Conservation (phyloP, 1,140 invertebrate species). For the Dinoponera quadriceps region DNA sequence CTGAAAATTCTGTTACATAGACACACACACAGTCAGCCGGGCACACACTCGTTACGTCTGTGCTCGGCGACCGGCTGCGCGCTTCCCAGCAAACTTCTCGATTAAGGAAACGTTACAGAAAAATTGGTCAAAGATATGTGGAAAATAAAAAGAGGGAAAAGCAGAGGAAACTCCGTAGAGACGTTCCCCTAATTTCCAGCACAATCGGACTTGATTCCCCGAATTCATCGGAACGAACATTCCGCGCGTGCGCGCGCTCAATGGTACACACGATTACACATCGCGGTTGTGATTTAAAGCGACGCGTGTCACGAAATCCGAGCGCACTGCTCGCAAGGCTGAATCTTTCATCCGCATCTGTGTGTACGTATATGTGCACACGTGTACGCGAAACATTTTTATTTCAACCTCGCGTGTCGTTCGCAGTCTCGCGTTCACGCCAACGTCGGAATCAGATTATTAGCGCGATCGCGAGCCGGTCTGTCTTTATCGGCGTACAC, state of each 20-base stretch:
- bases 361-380: background rate
- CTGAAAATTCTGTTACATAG: slow-evolving; percentile 70
- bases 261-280: slow-evolving; percentile 11
- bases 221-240: background rate
- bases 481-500: background rate
- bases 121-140: background rate
- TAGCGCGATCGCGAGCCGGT: slow-evolving; percentile 24
- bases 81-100: slow-evolving; percentile 17
- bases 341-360: slow-evolving; percentile 44
- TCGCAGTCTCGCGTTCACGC: slow-evolving; percentile 7
- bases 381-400: slow-evolving; percentile 37
- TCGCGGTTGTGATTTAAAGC: slow-evolving; percentile 8
- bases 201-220: background rate
- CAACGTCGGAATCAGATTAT: slow-evolving; percentile 40
- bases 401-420: slow-evolving; percentile 53
- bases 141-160: background rate
- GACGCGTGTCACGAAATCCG: slow-evolving; percentile 10
- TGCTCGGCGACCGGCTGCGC: background rate
- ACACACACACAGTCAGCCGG: background rate
- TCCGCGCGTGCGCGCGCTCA: background rate
- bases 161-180: background rate
- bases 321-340: background rate
- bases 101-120: slow-evolving; percentile 13
- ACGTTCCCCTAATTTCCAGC: background rate
- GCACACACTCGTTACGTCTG: slow-evolving; percentile 12